A percentile compares a stretch with the other conserved stretches of the same genome.
These are phyloP conservation scores for Calycopis cecrops DNA, from an alignment of 1,140 invertebrate species.

Conservation along the genomic window DNA sequence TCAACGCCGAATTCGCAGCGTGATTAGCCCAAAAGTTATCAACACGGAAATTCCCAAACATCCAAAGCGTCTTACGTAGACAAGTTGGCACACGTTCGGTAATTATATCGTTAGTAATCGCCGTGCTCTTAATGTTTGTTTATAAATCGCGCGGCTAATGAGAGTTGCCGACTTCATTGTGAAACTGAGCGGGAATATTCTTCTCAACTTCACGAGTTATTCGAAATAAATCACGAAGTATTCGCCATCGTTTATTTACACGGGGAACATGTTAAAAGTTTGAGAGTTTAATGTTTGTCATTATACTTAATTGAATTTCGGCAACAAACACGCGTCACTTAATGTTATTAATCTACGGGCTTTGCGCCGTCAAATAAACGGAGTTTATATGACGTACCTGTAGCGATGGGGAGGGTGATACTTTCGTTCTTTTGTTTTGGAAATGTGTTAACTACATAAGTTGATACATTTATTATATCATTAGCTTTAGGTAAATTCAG, in stretches of 20 bases:
- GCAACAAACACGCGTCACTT: not conserved
- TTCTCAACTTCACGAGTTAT: constrained; percentile 35
- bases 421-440: too few relatives aligned
- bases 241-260: constrained; percentile 31
- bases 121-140: constrained; percentile 29
- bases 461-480: too few relatives aligned
- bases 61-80: too few relatives aligned
- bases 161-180: constrained; percentile 40
- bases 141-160: constrained; percentile 39
- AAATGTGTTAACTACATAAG: too few relatives aligned
- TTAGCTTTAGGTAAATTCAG: too few relatives aligned
- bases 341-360: constrained; percentile 3
- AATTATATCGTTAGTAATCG: constrained; percentile 12
- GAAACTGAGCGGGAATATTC: constrained; percentile 37
- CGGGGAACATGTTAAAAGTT: constrained; percentile 28
- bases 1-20: too few relatives aligned
- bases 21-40: too few relatives aligned
- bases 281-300: constrained; percentile 19
- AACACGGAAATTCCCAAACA: too few relatives aligned
- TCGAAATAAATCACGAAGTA: constrained; percentile 39
- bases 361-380: too few relatives aligned
- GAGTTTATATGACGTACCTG: not conserved
- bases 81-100: too few relatives aligned
- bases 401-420: not conserved
- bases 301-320: constrained; percentile 22